Evolutionary conservation across 1,140 invertebrate genomes (phyloP).

Genomic region (Brachionus rotundiformis): DNA sequence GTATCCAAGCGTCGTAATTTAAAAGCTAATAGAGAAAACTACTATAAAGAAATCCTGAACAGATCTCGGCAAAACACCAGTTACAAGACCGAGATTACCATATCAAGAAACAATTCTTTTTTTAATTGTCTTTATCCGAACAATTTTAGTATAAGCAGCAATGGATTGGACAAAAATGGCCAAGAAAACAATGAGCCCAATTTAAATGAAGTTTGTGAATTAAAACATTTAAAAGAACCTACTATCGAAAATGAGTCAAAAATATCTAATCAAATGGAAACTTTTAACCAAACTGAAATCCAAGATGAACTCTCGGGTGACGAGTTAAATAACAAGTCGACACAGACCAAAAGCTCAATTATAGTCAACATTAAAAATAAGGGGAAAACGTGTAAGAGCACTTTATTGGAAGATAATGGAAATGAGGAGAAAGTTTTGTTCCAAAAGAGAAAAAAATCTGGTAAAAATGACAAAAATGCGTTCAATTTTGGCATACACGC

Average conservation of each 20-base stretch:
- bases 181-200: neutral
- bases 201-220: neutral
- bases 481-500: neutral
- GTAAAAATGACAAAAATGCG: neutral
- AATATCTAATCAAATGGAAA: neutral
- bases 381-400: neutral
- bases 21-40: conserved; percentile 35
- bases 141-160: neutral
- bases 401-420: neutral
- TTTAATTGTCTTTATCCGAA: neutral
- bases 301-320: neutral
- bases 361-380: conserved; percentile 17
- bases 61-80: conserved; percentile 30
- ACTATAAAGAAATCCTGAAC: conserved; percentile 33
- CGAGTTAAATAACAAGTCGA: conserved; percentile 29
- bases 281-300: neutral
- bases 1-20: conserved; percentile 26
- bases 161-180: neutral
- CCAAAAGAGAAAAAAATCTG: neutral
- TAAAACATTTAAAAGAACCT: neutral
- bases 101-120: conserved; percentile 25
- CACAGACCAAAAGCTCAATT: conserved; percentile 13
- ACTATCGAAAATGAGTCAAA: neutral
- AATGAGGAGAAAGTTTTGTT: neutral
- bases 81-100: neutral